These are phyloP conservation scores for Holcopasites calliopsidis DNA, from an alignment of 1,140 invertebrate genomes.

Conservation along the genomic window DNA sequence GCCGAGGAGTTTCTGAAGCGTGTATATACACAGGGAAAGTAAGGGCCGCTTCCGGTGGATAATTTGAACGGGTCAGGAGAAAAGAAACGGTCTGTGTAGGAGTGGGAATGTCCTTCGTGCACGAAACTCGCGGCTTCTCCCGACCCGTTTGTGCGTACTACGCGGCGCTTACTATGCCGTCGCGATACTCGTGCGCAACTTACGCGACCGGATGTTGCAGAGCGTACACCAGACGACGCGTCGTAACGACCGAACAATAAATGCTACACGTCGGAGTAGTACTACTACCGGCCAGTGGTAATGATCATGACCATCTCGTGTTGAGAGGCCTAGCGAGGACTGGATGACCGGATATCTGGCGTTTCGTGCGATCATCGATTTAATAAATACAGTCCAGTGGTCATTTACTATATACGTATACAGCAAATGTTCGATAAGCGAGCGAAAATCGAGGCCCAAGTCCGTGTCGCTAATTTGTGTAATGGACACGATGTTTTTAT, in stretches of 20 bases:
- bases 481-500: too few relatives aligned
- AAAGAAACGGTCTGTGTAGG: conserved; percentile 44
- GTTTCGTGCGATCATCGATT: background rate
- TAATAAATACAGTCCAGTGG: too few relatives aligned
- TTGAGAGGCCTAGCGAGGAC: background rate
- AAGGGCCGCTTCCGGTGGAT: conserved; percentile 47
- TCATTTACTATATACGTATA: too few relatives aligned
- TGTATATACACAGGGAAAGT: conserved; percentile 32
- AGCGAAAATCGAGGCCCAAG: too few relatives aligned
- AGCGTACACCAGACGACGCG: conserved; percentile 36
- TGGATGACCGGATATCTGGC: conserved; percentile 10
- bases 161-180: conserved; percentile 50
- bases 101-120: conserved; percentile 60
- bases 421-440: too few relatives aligned
- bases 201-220: conserved; percentile 55
- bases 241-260: conserved; percentile 45
- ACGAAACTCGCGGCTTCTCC: conserved; percentile 53
- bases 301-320: background rate
- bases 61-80: conserved; percentile 44
- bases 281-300: background rate
- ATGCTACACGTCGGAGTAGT: conserved; percentile 36
- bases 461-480: too few relatives aligned
- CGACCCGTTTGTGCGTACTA: conserved; percentile 52
- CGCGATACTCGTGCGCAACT: conserved; percentile 42
- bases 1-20: conserved; percentile 41